phyloP scores from a whole-genome alignment of 2,888 invertebrate species.

The Mesochorus sp. region DNA sequence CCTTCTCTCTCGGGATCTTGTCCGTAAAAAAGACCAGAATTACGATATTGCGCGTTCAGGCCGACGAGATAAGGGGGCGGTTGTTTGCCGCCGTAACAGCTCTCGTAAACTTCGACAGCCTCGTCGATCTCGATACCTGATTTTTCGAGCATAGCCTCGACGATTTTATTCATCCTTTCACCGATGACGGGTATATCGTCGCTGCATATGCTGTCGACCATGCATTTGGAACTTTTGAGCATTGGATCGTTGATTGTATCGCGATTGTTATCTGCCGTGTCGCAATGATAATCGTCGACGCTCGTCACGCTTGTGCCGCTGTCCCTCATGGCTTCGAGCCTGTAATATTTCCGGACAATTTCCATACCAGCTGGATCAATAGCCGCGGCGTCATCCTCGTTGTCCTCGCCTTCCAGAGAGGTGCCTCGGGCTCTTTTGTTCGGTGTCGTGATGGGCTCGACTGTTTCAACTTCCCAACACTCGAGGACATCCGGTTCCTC shows the following conservation, averaged over 20 bases:
- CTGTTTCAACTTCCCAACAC: constrained; percentile 82
- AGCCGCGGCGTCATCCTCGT: constrained; percentile 65
- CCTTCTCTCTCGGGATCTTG: constrained; percentile 68
- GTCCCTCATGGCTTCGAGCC: constrained; percentile 71
- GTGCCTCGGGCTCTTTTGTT: constrained; percentile 65
- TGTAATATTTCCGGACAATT: constrained; percentile 77
- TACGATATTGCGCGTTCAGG: constrained; percentile 65
- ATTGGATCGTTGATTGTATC: constrained; percentile 48
- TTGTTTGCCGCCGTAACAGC: constrained; percentile 72
- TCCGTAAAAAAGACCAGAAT: constrained; percentile 59
- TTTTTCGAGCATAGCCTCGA: constrained; percentile 34
- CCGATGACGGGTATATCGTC: constrained; percentile 70
- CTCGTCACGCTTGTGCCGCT: constrained; percentile 68
- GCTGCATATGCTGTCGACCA: constrained; percentile 67
- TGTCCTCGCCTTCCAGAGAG: constrained; percentile 68
- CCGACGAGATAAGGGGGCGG: constrained; percentile 51
- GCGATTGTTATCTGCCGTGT: constrained; percentile 41
- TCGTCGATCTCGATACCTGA: constrained; percentile 74
- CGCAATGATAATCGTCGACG: constrained; percentile 54
- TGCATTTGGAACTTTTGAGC: constrained; percentile 70
- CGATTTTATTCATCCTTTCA: constrained; percentile 52
- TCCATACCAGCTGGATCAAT: constrained; percentile 70
- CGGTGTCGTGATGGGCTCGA: constrained; percentile 75
- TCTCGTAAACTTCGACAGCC: constrained; percentile 79
- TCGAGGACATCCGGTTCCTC: constrained; percentile 82